phyloP scores from a whole-genome alignment of 2,113 vertebrate species.

The Rhodinocichla rosea region DNA sequence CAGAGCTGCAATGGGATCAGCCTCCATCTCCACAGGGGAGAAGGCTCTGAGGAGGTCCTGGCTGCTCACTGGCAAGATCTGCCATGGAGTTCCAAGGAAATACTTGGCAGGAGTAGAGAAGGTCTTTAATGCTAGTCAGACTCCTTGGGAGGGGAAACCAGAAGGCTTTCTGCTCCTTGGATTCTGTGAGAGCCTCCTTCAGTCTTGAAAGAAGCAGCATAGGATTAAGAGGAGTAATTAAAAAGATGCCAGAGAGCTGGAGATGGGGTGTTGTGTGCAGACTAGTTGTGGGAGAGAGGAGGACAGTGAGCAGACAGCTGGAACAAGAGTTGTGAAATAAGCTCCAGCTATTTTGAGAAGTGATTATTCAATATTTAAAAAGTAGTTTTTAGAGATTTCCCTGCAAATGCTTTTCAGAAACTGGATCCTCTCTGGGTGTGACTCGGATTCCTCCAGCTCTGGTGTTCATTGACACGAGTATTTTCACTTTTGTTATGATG shows the following conservation, averaged over 20 bases:
- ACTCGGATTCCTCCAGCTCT: background rate
- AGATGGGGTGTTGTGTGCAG: background rate
- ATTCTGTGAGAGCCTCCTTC: background rate
- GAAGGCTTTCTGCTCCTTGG: background rate
- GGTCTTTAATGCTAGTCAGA: background rate
- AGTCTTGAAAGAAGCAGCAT: background rate
- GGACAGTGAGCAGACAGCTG: background rate
- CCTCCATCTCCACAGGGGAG: background rate
- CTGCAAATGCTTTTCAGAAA: background rate
- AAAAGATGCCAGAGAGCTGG: background rate
- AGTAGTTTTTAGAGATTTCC: background rate
- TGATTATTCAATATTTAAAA: background rate
- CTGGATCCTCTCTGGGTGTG: background rate
- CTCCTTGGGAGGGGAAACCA: background rate
- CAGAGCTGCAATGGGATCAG: background rate
- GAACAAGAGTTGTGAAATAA: background rate
- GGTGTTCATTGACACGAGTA: background rate
- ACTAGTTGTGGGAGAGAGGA: background rate
- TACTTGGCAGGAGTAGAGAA: background rate
- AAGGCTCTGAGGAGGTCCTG: background rate
- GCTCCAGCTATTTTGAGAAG: conserved; percentile 6
- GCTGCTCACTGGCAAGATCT: background rate
- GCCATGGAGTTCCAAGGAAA: background rate
- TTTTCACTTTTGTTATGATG: background rate
- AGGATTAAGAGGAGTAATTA: conserved; percentile 15